phyloP scores from a whole-genome alignment of 2,888 invertebrate genomes.

The Gari tellinella region DNA sequence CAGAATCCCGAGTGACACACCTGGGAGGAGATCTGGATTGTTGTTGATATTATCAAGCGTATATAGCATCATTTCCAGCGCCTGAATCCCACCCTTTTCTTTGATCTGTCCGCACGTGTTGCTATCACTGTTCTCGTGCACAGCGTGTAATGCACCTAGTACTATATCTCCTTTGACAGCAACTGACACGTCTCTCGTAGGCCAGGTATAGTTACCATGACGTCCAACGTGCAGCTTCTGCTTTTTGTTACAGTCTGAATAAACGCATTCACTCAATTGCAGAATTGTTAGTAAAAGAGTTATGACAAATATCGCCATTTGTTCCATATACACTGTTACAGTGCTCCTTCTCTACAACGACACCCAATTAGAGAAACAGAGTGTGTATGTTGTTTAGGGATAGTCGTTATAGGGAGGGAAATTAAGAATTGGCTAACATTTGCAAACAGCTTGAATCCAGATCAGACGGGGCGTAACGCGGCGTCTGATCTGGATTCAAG shows the following conservation, averaged over 20 bases:
- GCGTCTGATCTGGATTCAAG: too few relatives aligned
- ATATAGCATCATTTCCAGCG: conserved; percentile 96
- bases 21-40: conserved; percentile 88
- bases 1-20: conserved; percentile 93
- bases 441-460: too few relatives aligned
- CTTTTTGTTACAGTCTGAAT: too few relatives aligned
- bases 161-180: conserved; percentile 94
- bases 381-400: too few relatives aligned
- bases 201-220: conserved; percentile 81
- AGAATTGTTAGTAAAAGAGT: too few relatives aligned
- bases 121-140: conserved; percentile 93
- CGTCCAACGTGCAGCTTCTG: conserved; percentile 57
- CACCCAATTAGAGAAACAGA: conserved; percentile 56
- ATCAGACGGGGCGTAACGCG: too few relatives aligned
- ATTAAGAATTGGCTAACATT: too few relatives aligned
- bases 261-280: too few relatives aligned
- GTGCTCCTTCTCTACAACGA: too few relatives aligned
- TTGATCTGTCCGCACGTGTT: conserved; percentile 96
- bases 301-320: too few relatives aligned
- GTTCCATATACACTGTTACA: too few relatives aligned
- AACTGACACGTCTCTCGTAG: conserved; percentile 87
- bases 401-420: too few relatives aligned
- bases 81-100: conserved; percentile 93
- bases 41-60: conserved; percentile 91
- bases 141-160: conserved; percentile 97